Base-by-base conservation (phyloP, 2,888 invertebrate genomes). In the Ichneumon xanthorius region DNA sequence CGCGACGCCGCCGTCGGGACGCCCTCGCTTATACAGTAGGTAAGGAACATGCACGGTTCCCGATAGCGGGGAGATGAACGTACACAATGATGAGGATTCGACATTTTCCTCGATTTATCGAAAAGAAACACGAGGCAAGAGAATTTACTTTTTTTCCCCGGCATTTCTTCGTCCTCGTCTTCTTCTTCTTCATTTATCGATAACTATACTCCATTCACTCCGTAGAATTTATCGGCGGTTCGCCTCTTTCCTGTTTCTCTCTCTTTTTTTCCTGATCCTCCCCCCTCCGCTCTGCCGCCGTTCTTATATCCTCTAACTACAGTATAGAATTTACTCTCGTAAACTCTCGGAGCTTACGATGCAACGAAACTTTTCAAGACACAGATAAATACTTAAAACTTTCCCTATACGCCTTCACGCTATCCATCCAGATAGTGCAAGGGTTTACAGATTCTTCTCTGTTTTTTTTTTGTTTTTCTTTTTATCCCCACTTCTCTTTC, bases 311-410 rank as follows among this genome's bases (percentile, higher is more conserved):
- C 71, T 65, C 76, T 77, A 85, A 82, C 58, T 76, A 82, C 82
- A 50, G 72, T 80, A 80, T 77, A 82, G 80, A 85, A 85, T 82
- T 80, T 82, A 85, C 61, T 80, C 76, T 82, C 80, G 85, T 72
- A 85, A 76, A 85, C 80, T 82, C 75, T 71, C 67, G 48, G 67
- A 80, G 71, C 80, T 85, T 85, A 82, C 79, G 78, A 82, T 76
- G 80, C 79, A 80, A 65, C 82, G 53, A 72, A 85, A 82, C 79
- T 85, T 85, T 80, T 85, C 76, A 50, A 80, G 82, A 85, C 85
- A 85, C 80, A 85, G 80, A 85, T 85, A 85, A 85, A 85, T 85
- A 85, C 85, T 85, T 85, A 85, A 85, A 85, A 85, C 85, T 85
- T 85, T 82, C 48, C 67, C 80, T 80, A 68, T 82, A 76, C 85